These are phyloP conservation scores for Steatocranus sp. DNA, from an alignment of 2,797 vertebrate genomes.

Conservation along the genomic window DNA sequence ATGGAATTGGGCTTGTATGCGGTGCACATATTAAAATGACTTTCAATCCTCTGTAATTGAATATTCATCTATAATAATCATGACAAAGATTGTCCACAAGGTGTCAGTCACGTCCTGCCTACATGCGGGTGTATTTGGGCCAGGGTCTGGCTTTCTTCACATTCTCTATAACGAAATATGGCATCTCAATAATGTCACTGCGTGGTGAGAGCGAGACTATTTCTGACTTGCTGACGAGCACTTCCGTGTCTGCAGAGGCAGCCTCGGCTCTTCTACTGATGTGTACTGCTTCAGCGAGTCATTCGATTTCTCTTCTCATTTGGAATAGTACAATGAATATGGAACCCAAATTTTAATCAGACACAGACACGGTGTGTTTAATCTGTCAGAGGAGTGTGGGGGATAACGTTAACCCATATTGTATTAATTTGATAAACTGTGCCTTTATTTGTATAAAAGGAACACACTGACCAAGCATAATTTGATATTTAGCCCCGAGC, in stretches of 20 bases:
- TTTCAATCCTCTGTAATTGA: background rate
- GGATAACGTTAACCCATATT: background rate
- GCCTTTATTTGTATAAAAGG: background rate
- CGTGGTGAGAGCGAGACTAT: background rate
- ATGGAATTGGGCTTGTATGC: background rate
- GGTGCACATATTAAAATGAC: accelerated
- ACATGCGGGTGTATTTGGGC: background rate
- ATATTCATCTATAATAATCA: background rate
- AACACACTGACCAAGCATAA: background rate
- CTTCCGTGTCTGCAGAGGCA: background rate
- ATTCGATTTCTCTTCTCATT: background rate
- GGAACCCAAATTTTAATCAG: background rate
- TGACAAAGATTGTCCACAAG: constrained; percentile 32
- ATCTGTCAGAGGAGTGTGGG: background rate
- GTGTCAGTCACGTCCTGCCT: constrained; percentile 34
- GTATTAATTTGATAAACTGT: background rate
- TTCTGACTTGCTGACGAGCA: background rate
- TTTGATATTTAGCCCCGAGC: background rate
- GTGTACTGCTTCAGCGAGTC: background rate
- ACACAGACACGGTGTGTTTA: background rate
- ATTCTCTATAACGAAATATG: background rate
- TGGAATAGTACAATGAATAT: background rate
- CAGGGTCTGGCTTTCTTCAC: background rate
- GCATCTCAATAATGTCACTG: constrained; percentile 13
- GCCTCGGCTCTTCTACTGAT: background rate